Percentiles rank a stretch among this genome's conserved stretches.
Conservation (phyloP, 1,140 invertebrate genomes). For the Acarapis woodi region DNA sequence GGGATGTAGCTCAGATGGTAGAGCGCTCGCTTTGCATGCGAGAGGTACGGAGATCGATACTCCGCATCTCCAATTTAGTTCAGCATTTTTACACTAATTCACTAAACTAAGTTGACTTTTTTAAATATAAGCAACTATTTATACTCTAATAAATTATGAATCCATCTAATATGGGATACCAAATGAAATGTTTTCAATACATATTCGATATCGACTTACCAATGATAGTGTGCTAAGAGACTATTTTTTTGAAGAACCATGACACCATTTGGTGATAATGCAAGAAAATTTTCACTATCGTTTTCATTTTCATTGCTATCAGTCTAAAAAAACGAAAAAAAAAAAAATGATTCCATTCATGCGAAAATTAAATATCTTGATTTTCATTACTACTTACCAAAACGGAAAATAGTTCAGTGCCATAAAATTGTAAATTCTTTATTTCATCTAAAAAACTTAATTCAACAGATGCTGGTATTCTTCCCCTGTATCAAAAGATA, state of each 20-base stretch:
- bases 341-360: not conserved
- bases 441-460: constrained; percentile 69
- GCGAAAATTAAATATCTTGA: not conserved
- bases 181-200: too few species aligned
- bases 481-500: constrained; percentile 9
- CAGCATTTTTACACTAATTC: too few species aligned
- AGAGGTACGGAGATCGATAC: too few species aligned
- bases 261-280: constrained; percentile 85
- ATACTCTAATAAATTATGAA: too few species aligned
- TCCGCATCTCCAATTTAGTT: too few species aligned
- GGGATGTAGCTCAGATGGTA: too few species aligned
- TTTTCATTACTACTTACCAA: constrained; percentile 22
- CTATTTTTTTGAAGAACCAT: constrained; percentile 75
- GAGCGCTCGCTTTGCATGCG: too few species aligned
- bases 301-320: constrained; percentile 22
- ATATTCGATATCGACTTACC: constrained; percentile 24
- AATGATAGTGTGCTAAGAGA: constrained; percentile 95
- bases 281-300: constrained; percentile 78
- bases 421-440: constrained; percentile 88
- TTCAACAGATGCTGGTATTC: constrained; percentile 57
- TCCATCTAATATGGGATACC: too few species aligned
- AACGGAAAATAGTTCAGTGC: constrained; percentile 80
- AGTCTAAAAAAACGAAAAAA: not conserved
- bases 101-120: too few species aligned
- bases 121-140: too few species aligned